Evolutionary conservation across 2,888 invertebrate species (phyloP).

Genomic region (Ganaspis brasiliensis): DNA sequence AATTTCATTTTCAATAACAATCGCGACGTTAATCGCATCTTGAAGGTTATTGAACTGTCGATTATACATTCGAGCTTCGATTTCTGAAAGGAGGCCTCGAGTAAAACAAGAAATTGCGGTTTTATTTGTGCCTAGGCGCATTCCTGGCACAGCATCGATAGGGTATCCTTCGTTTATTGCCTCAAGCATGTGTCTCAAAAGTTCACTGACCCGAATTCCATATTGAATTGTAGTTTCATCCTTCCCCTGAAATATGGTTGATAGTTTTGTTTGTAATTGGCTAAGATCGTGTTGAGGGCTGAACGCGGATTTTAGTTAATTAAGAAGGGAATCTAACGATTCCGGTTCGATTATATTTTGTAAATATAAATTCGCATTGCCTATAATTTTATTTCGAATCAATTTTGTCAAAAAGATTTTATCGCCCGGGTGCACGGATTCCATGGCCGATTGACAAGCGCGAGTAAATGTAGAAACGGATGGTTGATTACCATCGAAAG

Average conservation of each 20-base stretch:
- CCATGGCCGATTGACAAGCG: neutral
- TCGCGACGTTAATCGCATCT: too few species aligned
- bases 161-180: neutral
- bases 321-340: too few species aligned
- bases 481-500: neutral
- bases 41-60: too few species aligned
- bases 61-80: neutral
- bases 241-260: neutral
- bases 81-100: neutral
- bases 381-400: too few species aligned
- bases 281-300: too few species aligned
- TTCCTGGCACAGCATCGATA: neutral
- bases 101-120: neutral
- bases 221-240: neutral
- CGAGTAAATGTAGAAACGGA: neutral
- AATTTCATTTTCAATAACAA: too few species aligned
- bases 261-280: neutral
- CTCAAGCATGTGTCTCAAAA: neutral
- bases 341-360: too few species aligned
- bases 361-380: too few species aligned
- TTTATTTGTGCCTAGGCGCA: neutral
- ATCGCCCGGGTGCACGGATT: neutral
- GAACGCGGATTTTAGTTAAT: too few species aligned
- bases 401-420: neutral
- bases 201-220: neutral